A percentile compares a stretch with the other conserved stretches of the same genome.
phyloP scores from a whole-genome alignment of 2,888 invertebrate genomes.

The Protula sp. region DNA sequence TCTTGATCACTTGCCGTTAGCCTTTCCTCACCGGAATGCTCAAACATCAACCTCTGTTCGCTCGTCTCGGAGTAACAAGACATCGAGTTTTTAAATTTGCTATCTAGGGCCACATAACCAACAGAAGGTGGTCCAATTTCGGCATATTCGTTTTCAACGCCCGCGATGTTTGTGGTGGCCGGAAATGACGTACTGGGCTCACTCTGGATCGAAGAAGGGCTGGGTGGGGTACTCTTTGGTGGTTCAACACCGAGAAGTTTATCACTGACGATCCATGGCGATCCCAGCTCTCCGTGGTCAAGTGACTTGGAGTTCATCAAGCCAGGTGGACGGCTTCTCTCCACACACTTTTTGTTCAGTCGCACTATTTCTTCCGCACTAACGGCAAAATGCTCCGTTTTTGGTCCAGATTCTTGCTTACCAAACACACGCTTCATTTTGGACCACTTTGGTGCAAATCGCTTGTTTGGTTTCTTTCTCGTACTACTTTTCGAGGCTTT shows the following conservation, averaged over 20 bases:
- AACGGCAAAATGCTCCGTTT: neutral
- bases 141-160: neutral
- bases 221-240: slow-evolving; percentile 4
- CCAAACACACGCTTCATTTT: neutral
- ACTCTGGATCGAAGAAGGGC: slow-evolving; percentile 12
- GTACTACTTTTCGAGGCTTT: no score
- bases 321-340: neutral
- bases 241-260: neutral
- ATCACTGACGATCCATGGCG: neutral
- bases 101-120: neutral
- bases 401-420: neutral
- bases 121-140: neutral
- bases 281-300: neutral
- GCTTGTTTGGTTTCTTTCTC: neutral
- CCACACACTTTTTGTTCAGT: neutral
- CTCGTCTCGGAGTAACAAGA: no score
- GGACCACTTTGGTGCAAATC: neutral
- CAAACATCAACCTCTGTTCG: neutral
- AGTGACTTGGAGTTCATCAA: neutral
- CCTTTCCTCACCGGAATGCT: neutral
- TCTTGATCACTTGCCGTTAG: neutral
- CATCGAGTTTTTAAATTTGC: no score
- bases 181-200: slow-evolving; percentile 5
- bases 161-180: neutral
- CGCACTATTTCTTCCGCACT: neutral